A percentile compares a stretch with the other conserved stretches of the same genome.
Conservation (phyloP, 2,888 invertebrate genomes). For the Abrostola triplasia region DNA sequence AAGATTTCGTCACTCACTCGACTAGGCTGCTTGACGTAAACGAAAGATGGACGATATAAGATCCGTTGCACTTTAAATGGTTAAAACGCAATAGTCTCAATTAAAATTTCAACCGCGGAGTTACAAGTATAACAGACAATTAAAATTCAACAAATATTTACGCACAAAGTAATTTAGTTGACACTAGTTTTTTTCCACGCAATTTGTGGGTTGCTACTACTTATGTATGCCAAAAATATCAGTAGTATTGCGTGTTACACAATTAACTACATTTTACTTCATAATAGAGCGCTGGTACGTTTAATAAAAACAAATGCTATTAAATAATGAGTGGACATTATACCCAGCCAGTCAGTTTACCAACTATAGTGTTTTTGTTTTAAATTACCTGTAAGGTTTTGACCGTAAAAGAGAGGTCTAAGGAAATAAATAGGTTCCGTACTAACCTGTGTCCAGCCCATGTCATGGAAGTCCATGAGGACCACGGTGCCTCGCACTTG, state of each 20-base stretch:
- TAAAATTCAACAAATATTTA: slow-evolving; percentile 16
- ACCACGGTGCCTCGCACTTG: slow-evolving; percentile 94
- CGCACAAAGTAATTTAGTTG: slow-evolving; percentile 3
- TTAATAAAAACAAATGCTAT: no score
- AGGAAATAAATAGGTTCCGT: not conserved
- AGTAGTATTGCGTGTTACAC: not conserved
- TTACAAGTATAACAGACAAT: slow-evolving; percentile 18
- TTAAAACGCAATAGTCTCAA: slow-evolving; percentile 31
- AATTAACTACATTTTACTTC: no score
- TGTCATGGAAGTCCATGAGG: slow-evolving; percentile 94
- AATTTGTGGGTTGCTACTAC: not conserved
- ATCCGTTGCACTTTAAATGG: slow-evolving; percentile 37
- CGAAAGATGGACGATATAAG: slow-evolving; percentile 41
- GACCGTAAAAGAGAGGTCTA: not conserved
- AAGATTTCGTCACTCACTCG: slow-evolving; percentile 45
- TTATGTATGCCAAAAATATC: not conserved
- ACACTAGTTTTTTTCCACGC: not conserved
- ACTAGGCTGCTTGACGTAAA: slow-evolving; percentile 37
- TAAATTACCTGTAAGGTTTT: no score
- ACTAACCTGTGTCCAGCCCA: slow-evolving; percentile 92
- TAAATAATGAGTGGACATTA: no score
- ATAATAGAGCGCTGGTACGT: no score
- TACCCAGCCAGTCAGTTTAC: no score
- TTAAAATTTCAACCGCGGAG: slow-evolving; percentile 25
- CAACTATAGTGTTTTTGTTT: no score